These are phyloP conservation scores for Ascaphus truei DNA, from an alignment of 2,113 vertebrate species.

Conservation along the genomic window DNA sequence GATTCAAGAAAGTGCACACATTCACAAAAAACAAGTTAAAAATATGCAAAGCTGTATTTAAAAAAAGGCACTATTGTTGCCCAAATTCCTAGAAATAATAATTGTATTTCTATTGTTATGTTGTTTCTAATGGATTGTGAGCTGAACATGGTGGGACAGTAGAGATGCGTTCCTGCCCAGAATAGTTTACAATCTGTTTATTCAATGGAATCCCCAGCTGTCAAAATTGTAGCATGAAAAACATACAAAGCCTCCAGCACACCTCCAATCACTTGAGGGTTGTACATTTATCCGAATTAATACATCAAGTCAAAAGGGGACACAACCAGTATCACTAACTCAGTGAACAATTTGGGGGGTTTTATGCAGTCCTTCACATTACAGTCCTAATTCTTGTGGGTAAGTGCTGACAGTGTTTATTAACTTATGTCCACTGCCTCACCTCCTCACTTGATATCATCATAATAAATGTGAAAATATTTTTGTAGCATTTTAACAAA, in stretches of 20 bases:
- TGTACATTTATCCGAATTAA: slow-evolving; percentile 16
- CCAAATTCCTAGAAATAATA: slow-evolving; percentile 24
- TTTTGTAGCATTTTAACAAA: no score
- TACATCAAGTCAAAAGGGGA: no score
- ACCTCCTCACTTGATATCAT: no score
- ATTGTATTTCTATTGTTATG: slow-evolving; percentile 15
- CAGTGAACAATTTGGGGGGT: no score
- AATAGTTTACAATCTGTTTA: background rate
- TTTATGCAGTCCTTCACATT: no score
- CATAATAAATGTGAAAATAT: no score
- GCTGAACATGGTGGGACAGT: background rate
- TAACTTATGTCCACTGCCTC: no score
- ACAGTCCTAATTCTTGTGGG: no score
- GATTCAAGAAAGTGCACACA: no score
- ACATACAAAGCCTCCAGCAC: background rate
- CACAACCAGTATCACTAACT: no score
- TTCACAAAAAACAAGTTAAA: background rate
- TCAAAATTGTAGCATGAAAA: background rate
- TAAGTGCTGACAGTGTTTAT: no score
- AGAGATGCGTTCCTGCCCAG: background rate
- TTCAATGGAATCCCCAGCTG: slow-evolving; percentile 22
- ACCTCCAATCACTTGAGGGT: background rate
- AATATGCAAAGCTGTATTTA: background rate
- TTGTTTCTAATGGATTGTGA: slow-evolving; percentile 4
- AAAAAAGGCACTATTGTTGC: slow-evolving; percentile 26